Evolutionary conservation across 2,113 vertebrate species (phyloP), one percentile per base, ranked within the genome.

Genomic region (Sterrhoptilus dennistouni): DNA sequence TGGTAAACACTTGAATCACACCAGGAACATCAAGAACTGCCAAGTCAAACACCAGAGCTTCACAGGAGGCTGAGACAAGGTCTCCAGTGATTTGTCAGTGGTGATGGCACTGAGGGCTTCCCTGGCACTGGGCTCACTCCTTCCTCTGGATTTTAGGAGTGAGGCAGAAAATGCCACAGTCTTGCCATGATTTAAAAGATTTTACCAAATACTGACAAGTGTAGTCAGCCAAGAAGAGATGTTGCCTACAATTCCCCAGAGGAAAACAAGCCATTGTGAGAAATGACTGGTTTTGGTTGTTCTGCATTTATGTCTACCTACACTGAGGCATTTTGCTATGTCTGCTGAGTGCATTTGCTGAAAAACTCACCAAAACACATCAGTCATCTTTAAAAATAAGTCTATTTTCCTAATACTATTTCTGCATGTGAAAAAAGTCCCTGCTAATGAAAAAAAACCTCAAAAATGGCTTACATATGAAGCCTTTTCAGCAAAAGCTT

Each of bases 1-100:
- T 35, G 93, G 88, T 75, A 83, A 96, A 91, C 83, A 87, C 80
- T 81, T 2, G 7, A 94, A 75, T 93, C 83, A 49, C 80, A 76
- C 86, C 31, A 92, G 57, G 65, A 94, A 92, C 36, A 2, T 68
- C 5, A 5, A 89, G 72, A 92, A 36, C 69, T 90, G 91, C 93
- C 94, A 96, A 95, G 59, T 36, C 83, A 95, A 93, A 91, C 93
- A 72, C 45, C 66, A 63, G 78, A 90, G 59, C 52, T 3, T 1
- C 42, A 61, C 8, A 4, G 79, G 70, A 92, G 60, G 68, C 79
- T 83, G 54, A 91, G 90, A 63, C 75, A 76, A 61, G 27, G 68
- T 77, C 68, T 65, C 54, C 45, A 64, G 84, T 65, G 87, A 72
- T 91, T 74, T 93, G 69, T 87, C 2, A 1, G 40, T 47, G 15